Evolutionary conservation across 2,797 vertebrate species (phyloP), one percentile per base, ranked within the genome.

Genomic region (Ctenopoma multispine): DNA sequence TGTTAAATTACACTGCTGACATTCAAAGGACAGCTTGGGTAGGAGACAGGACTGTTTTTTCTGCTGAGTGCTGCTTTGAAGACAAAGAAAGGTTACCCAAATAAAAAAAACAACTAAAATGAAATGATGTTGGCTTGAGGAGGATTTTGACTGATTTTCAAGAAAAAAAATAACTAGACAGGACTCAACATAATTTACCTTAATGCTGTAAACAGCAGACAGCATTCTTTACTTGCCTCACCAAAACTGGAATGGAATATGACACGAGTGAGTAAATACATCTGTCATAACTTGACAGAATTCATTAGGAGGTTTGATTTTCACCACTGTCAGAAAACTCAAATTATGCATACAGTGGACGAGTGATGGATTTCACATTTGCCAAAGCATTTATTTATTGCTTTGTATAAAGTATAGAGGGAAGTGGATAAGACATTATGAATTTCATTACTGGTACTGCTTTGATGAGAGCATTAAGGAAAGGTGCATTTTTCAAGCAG

Each of bases 231-330:
- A 23, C 53, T 63, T 54, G 49, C 46, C 44, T 68, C 47, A 47
- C 64, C 23, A 66, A 23, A 76, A 44, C n/a, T 18, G 21, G 31
- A 46, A 72, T 38, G 31, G 60, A 77, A 78, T 72, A 64, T 54
- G 15, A 58, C 12, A 3, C 12, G n/a, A 58, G 63, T 49, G 77
- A 82, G 55, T 43, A 54, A 81, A 81, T 57, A 68, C 46, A 87
- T 87, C 67, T 29, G 40, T 87, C 74, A 82, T 51, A 73, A 74
- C 53, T 60, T 85, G 78, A 87, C 83, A 86, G 79, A 84, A 88
- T 71, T 83, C 75, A 90, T 85, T 87, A 80, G 44, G 67, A 27
- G 3, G 66, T 64, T 71, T 86, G 61, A 87, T 83, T 80, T 85
- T 63, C 69, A 76, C 57, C 68, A 61, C 82, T 63, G 79, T 81